A percentile compares a stretch with the other conserved stretches of the same genome.
Conservation (phyloP, 2,797 vertebrate genomes). For the Leptatherina wallacei region DNA sequence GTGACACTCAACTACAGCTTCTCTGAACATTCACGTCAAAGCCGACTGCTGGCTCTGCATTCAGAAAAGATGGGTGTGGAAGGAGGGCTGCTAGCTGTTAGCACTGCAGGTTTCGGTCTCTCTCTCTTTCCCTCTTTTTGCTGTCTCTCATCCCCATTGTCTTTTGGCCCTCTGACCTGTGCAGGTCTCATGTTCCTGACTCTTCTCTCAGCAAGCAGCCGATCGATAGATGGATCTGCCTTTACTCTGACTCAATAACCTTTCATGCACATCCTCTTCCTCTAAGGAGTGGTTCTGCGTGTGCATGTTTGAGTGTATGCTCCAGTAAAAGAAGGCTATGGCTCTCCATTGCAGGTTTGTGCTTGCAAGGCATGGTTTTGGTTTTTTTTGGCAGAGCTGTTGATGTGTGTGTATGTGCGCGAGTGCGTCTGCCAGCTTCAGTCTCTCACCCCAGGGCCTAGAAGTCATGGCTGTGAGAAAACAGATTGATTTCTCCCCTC, state of each 20-base stretch:
- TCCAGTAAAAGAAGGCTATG: constrained; percentile 40
- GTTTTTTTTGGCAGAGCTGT: constrained; percentile 58
- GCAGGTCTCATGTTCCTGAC: constrained; percentile 79
- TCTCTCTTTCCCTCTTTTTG: constrained; percentile 25
- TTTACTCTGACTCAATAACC: constrained; percentile 80
- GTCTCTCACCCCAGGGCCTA: constrained; percentile 81
- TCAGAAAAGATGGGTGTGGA: constrained; percentile 36
- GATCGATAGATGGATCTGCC: constrained; percentile 81
- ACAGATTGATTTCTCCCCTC: constrained; percentile 87
- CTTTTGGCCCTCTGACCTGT: constrained; percentile 74
- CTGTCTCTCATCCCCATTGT: constrained; percentile 57
- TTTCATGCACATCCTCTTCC: constrained; percentile 71
- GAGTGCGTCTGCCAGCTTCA: constrained; percentile 77
- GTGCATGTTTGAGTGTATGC: constrained; percentile 37
- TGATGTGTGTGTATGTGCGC: constrained; percentile 40
- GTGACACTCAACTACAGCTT: constrained; percentile 41
- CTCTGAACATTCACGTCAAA: constrained; percentile 51
- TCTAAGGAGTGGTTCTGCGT: constrained; percentile 46
- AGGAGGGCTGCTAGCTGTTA: constrained; percentile 32
- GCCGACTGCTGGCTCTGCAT: constrained; percentile 38
- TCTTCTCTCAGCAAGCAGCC: constrained; percentile 75
- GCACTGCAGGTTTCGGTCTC: constrained; percentile 42
- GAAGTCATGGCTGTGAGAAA: constrained; percentile 85
- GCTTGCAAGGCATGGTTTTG: constrained; percentile 64
- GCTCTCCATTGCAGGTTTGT: constrained; percentile 52